Conservation (phyloP, 2,888 invertebrate species). For the Yponomeuta evonymella region DNA sequence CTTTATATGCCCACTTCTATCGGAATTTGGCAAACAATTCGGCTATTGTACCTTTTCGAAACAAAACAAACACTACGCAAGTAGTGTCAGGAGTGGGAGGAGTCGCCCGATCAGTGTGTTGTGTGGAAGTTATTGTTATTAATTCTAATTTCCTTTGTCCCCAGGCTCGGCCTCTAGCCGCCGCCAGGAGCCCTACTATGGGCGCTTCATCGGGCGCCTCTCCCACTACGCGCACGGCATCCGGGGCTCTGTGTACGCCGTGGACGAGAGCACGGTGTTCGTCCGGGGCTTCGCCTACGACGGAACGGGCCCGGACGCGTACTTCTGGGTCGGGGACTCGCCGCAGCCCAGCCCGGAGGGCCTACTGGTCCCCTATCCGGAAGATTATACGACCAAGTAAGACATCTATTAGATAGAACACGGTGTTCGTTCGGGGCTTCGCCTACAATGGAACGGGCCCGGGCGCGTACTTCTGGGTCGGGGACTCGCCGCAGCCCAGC, state of each 20-base stretch:
- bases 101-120: too few species aligned
- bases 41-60: too few species aligned
- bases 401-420: conserved; percentile 70
- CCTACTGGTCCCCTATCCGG: conserved; percentile 89
- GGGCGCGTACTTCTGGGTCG: conserved; percentile 94
- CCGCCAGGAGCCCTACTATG: conserved; percentile 81
- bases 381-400: conserved; percentile 87
- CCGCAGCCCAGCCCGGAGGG: conserved; percentile 88
- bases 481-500: conserved; percentile 85
- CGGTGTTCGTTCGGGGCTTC: conserved; percentile 89
- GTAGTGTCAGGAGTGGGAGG: too few species aligned
- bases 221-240: conserved; percentile 87
- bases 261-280: conserved; percentile 91
- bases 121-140: too few species aligned
- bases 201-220: conserved; percentile 84
- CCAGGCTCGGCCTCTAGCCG: conserved; percentile 40
- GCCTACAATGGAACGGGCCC: conserved; percentile 92
- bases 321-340: conserved; percentile 93
- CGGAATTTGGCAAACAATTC: too few species aligned
- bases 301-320: conserved; percentile 91
- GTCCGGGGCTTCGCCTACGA: conserved; percentile 91
- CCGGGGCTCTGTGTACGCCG: conserved; percentile 87
- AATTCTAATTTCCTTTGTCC: conserved; percentile 13
- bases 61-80: too few species aligned
- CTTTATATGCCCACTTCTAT: too few species aligned